These are phyloP conservation scores for Phania funesta DNA, from an alignment of 2,888 invertebrate species.

Conservation along the genomic window DNA sequence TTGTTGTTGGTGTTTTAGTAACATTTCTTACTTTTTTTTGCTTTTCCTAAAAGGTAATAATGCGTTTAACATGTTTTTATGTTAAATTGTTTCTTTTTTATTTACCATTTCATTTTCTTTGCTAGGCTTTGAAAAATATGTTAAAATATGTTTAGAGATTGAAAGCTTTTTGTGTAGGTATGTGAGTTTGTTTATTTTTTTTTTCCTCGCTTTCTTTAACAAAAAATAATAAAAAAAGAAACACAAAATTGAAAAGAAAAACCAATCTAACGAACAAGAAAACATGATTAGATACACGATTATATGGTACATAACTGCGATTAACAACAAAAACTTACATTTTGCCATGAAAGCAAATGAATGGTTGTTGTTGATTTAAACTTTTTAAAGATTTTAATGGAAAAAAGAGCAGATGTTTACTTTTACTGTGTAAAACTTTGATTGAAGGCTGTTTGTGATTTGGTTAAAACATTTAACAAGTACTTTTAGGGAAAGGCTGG, in stretches of 20 bases:
- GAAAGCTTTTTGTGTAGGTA: slow-evolving; percentile 55
- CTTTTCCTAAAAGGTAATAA: slow-evolving; percentile 66
- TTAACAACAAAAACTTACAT: slow-evolving; percentile 45
- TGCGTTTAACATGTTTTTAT: slow-evolving; percentile 68
- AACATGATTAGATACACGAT: slow-evolving; percentile 68
- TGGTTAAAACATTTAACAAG: background rate
- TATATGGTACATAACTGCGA: slow-evolving; percentile 50
- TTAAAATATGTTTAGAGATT: slow-evolving; percentile 47
- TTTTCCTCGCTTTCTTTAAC: slow-evolving; percentile 21
- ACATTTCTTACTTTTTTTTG: slow-evolving; percentile 29
- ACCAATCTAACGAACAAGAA: slow-evolving; percentile 66
- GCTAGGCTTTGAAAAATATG: background rate
- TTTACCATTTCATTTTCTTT: slow-evolving; percentile 18
- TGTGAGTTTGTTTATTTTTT: background rate
- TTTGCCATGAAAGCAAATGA: slow-evolving; percentile 31
- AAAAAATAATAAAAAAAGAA: slow-evolving; percentile 1
- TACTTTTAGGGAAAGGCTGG: background rate
- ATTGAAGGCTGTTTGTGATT: slow-evolving; percentile 38
- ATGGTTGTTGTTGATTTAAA: slow-evolving; percentile 27
- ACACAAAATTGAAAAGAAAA: slow-evolving; percentile 47
- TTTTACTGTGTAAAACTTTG: slow-evolving; percentile 3
- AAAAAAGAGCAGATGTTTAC: slow-evolving; percentile 62
- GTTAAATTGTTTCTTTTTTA: slow-evolving; percentile 37
- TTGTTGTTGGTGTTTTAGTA: slow-evolving; percentile 6
- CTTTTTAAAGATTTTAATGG: slow-evolving; percentile 40